Base-by-base conservation (phyloP, 2,113 vertebrate species). In the Bubo blakistoni region DNA sequence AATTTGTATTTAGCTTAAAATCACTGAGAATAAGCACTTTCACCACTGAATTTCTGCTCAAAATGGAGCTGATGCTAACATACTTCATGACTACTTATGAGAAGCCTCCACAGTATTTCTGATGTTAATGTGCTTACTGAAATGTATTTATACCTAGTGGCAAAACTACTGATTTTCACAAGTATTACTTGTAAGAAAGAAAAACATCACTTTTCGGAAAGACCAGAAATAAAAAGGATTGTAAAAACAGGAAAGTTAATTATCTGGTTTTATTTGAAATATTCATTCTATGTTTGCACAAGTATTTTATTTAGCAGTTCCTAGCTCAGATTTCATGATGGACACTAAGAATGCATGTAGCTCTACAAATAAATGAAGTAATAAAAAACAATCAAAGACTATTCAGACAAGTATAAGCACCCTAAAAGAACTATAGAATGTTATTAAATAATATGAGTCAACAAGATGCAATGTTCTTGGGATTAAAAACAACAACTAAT, bases 371-470 rank as follows among this genome's bases (percentile, higher is more conserved):
- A 65, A 95, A 90, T 72, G 62, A 66, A 91, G 49, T 58, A 80
- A 85, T 80, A 92, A 92, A 90, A 93, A 83, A 9, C 10, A 86
- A 82, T 69, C 36, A 80, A 83, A 86, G 40, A 47, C 26, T 67
- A 55, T 21, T 84, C 52, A 87, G 81, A 78, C 58, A 92, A 88
- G 91, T 90, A 69, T 72, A 90, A 79, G 51, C 25, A 78, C n/a
- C 65, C 54, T 62, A 63, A 59, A 89, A 88, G 51, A 88, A 79
- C 46, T 86, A 74, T 42, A 62, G 42, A 13, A 61, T 42, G 16
- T 58, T 81, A 89, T 86, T 92, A 91, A 88, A 95, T 77, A 82
- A 86, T 65, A 49, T n/a, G 18, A 84, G 30, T 76, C 81, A 94
- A 91, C 34, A 84, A 76, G 59, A 89, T 51, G 32, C 20, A 67